Conservation (phyloP, 2,888 invertebrate species). For the Polyommatus iphigenia region DNA sequence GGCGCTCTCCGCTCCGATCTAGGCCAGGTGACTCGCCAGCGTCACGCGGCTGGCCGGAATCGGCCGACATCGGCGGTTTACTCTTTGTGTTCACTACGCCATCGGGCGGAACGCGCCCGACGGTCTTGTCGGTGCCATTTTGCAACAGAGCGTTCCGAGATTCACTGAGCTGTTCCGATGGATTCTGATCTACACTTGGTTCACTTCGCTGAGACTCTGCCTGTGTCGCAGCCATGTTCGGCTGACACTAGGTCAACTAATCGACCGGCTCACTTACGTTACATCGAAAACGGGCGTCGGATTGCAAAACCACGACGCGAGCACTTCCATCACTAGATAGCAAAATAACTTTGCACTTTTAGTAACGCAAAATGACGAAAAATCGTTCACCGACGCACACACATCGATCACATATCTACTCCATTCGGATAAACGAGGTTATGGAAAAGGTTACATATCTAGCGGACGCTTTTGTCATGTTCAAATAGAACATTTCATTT, state of each 20-base stretch:
- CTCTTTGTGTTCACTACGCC: constrained; percentile 84
- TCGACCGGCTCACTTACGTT: constrained; percentile 80
- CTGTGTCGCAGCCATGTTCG: constrained; percentile 92
- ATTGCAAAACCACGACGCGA: constrained; percentile 77
- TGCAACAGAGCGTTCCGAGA: constrained; percentile 85
- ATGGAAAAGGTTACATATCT: constrained; percentile 86
- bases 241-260: constrained; percentile 82
- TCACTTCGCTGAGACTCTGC: constrained; percentile 91
- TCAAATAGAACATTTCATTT: constrained; percentile 74
- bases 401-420: constrained; percentile 88
- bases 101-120: constrained; percentile 83
- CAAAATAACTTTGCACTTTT: constrained; percentile 67
- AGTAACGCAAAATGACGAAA: constrained; percentile 76
- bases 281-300: constrained; percentile 80
- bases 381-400: constrained; percentile 85
- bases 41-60: constrained; percentile 87
- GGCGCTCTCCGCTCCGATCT: constrained; percentile 73
- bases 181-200: constrained; percentile 84
- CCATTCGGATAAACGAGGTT: constrained; percentile 89
- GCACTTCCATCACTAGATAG: constrained; percentile 79
- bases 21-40: constrained; percentile 82
- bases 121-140: constrained; percentile 89
- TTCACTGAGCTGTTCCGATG: constrained; percentile 84
- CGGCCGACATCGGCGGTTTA: constrained; percentile 83
- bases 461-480: constrained; percentile 79